phyloP scores from a whole-genome alignment of 1,140 invertebrate species.

The Archegozetes longisetosus region DNA sequence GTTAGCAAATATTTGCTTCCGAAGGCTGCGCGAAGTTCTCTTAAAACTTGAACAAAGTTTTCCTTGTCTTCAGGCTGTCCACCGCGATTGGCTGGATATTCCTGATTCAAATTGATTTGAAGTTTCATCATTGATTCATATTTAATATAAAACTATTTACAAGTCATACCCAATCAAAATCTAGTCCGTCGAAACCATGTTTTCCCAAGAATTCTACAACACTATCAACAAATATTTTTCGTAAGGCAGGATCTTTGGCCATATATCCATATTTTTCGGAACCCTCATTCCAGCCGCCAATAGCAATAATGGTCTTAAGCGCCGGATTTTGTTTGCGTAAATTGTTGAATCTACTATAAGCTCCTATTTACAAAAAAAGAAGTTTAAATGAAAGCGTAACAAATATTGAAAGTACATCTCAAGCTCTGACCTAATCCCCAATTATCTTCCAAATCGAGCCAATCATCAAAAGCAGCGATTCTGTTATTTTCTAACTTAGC shows the following conservation, averaged over 20 bases:
- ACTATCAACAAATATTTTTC: constrained; percentile 29
- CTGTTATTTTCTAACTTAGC: constrained; percentile 50
- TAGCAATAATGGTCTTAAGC: constrained; percentile 45
- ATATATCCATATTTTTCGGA: constrained; percentile 53
- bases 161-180: constrained; percentile 49
- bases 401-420: background rate
- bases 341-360: constrained; percentile 26
- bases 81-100: constrained; percentile 59
- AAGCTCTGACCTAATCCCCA: constrained; percentile 2
- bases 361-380: constrained; percentile 23
- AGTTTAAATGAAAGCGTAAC: background rate
- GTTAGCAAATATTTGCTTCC: constrained; percentile 39
- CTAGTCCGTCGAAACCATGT: constrained; percentile 62
- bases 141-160: background rate
- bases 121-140: background rate
- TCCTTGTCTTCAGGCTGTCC: constrained; percentile 46
- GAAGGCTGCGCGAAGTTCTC: constrained; percentile 47
- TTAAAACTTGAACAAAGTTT: constrained; percentile 55
- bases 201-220: constrained; percentile 38
- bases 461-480: constrained; percentile 3
- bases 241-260: constrained; percentile 37
- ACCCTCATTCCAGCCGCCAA: constrained; percentile 74
- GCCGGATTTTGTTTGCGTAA: constrained; percentile 41
- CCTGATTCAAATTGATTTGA: constrained; percentile 24
- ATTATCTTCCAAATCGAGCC: constrained; percentile 4